Base-by-base conservation (phyloP, 2,113 vertebrate species). In the Zapornia atra region DNA sequence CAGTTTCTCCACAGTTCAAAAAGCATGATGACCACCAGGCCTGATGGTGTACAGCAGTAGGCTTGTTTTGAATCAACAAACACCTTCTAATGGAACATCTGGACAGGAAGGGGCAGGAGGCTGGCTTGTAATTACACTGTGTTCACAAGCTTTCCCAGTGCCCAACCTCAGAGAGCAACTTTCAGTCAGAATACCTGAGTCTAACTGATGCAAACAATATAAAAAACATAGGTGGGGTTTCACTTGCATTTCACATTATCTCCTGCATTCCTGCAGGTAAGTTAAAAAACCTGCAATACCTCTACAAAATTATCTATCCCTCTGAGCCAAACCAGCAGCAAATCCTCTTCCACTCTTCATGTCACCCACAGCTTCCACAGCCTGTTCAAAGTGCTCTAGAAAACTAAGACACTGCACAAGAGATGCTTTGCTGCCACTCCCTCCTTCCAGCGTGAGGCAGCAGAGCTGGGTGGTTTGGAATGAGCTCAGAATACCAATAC, bases 181-280 rank as follows among this genome's bases (percentile, higher is more conserved):
- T 96, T 90, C 90, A 91, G 94, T 96, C 94, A 93, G 94, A 94
- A 96, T 97, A 97, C 97, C 97, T 97, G 97, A 98, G 96, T 92
- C 94, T 96, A 97, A 94, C 92, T 91, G 86, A 95, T 63, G 71
- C 82, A 92, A 90, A 85, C 65, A 90, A 90, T 42, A 88, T 31
- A 92, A 11, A 89, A 93, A 96, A 95, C 36, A 81, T 36, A 64
- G 0, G 2, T 57, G 66, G 75, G 79, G 53, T 91, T 90, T 87
- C 70, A 72, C 66, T 89, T 82, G 44, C 2, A 26, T 84, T 97
- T 97, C 97, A 97, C 97, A 96, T 96, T 95, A 57, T 95, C 66
- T 79, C 78, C 94, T 96, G 90, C 94, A 86, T 94, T 96, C 66
- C 81, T 96, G 94, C 93, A 97, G 88, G 64, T 75, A 92, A 95